phyloP scores from a whole-genome alignment of 2,113 vertebrate genomes.

The Struthio camelus region DNA sequence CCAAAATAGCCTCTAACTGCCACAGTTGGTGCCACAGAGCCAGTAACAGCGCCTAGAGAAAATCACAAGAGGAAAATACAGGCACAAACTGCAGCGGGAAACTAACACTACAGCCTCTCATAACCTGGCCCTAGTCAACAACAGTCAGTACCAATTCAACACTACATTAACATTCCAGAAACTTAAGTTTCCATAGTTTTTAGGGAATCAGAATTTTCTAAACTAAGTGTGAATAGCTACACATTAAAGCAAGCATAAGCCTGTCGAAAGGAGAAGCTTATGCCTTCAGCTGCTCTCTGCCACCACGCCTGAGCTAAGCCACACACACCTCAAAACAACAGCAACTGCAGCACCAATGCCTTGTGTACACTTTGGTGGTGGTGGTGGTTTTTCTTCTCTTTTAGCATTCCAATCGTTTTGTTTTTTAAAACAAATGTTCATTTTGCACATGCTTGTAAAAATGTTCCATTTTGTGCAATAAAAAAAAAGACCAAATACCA shows the following conservation, averaged over 20 bases:
- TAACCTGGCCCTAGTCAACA: background rate
- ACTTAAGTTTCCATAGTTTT: background rate
- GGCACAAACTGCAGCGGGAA: background rate
- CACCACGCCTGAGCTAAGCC: background rate
- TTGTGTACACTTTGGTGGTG: fast-evolving
- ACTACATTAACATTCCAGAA: background rate
- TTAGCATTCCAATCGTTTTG: background rate
- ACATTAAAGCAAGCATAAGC: background rate
- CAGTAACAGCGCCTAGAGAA: background rate
- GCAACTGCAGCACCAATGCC: background rate
- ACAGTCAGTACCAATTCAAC: background rate
- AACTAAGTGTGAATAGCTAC: background rate
- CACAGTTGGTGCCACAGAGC: background rate
- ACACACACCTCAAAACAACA: background rate
- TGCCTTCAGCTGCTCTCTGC: background rate
- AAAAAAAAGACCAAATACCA: background rate
- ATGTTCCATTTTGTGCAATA: background rate
- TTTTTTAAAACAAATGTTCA: background rate
- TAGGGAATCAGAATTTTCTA: background rate
- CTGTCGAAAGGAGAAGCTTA: background rate
- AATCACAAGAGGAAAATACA: background rate
- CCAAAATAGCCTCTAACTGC: background rate
- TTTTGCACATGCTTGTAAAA: background rate
- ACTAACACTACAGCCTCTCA: background rate
- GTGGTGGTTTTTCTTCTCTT: background rate